These are phyloP conservation scores for Drosophila falleni DNA, from an alignment of 2,888 invertebrate genomes.

Conservation along the genomic window DNA sequence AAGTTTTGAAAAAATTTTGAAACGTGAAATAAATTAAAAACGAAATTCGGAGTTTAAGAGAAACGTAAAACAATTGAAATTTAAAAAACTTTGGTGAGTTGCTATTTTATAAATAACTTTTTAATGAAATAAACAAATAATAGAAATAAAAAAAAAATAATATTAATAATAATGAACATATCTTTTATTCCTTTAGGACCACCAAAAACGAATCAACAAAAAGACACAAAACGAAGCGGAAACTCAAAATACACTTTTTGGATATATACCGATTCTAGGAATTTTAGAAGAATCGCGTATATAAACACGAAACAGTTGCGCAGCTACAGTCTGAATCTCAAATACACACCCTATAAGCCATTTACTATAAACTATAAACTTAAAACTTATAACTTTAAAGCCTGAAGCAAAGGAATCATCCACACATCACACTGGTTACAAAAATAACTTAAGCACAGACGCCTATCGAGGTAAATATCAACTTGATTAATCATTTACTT, in stretches of 20 bases:
- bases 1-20: neutral
- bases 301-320: conserved; percentile 6
- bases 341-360: neutral
- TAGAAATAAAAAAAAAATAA: neutral
- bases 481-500: neutral
- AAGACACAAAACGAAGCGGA: neutral
- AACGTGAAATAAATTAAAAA: neutral
- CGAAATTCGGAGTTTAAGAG: neutral
- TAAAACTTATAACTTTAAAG: no score
- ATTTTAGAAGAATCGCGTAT: neutral
- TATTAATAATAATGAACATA: neutral
- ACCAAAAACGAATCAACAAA: neutral
- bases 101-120: no score
- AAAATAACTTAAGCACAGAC: neutral
- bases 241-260: neutral
- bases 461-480: neutral
- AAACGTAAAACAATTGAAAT: neutral
- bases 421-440: neutral
- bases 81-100: neutral
- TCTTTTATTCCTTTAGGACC: neutral
- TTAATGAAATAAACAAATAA: neutral
- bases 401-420: conserved; percentile 15
- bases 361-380: no score
- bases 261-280: neutral
- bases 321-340: conserved; percentile 8